These are phyloP conservation scores for Odocoileus hemionus DNA, from an alignment of 2,113 vertebrate genomes.

Conservation along the genomic window DNA sequence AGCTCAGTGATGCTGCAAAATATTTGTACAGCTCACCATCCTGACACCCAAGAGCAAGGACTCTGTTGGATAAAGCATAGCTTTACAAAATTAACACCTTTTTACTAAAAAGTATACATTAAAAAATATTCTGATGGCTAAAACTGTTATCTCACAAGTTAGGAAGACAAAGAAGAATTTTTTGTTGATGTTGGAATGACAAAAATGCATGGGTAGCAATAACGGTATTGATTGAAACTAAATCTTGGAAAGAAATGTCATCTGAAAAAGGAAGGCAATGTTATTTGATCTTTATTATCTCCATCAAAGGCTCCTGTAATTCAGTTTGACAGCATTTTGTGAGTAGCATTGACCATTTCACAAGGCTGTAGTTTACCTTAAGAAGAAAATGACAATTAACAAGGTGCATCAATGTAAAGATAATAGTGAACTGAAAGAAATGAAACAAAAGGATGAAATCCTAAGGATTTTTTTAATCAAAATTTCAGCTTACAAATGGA, in stretches of 20 bases:
- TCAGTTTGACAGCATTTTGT: constrained; percentile 43
- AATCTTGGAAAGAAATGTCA: neutral
- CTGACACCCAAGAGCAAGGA: neutral
- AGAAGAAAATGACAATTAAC: constrained; percentile 42
- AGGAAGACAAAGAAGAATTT: neutral
- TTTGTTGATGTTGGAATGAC: neutral
- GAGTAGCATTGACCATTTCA: neutral
- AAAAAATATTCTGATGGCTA: neutral
- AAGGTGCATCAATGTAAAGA: constrained; percentile 6
- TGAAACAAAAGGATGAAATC: constrained; percentile 26
- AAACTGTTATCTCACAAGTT: neutral
- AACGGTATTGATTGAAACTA: constrained; percentile 34
- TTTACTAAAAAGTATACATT: neutral
- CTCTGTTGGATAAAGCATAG: neutral
- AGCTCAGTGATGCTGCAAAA: neutral
- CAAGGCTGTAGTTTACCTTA: neutral
- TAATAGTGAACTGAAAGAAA: constrained; percentile 5
- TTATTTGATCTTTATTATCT: neutral
- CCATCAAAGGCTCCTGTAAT: neutral
- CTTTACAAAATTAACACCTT: neutral
- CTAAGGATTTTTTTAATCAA: neutral
- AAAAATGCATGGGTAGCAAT: neutral
- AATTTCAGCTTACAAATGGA: constrained; percentile 25
- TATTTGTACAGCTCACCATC: neutral
- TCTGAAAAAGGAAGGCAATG: neutral